Base-by-base conservation (phyloP, 2,113 vertebrate genomes). In the Bombycilla garrulus region DNA sequence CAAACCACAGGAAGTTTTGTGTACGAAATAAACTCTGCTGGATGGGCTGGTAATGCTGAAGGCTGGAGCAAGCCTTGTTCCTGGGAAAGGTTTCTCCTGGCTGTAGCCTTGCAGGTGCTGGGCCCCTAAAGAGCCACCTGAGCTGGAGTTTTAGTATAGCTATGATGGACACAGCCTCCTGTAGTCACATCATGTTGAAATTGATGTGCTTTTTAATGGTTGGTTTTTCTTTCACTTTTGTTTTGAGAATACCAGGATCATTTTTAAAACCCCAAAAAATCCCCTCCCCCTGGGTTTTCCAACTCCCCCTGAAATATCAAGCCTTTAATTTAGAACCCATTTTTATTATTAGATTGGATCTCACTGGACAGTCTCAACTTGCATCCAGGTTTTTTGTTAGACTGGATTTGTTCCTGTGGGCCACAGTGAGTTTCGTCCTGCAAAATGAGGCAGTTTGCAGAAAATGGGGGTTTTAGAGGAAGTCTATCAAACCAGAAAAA, bases 221-320 rank as follows among this genome's bases (percentile, higher is more conserved):
- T n/a, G 18, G 24, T 11, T 88, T 93, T 93, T 64, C 67, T 93
- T 95, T 93, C 88, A 66, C 71, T 95, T 92, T 88, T 78, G 72
- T 86, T 96, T 88, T 95, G 86, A 94, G 76, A 86, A 73, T 33
- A 50, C 16, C 58, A 29, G 36, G 53, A 42, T 61, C 2, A 3
- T 70, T 92, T 65, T 51, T 10, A 50, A 78, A 73, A 76, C 36
- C 36, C 18, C 0, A 10, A 88, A 86, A 87, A 81, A 6, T 11
- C 12, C 12, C 35, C 12, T 11, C 35, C 54, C 26, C 4, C 7
- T 2, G 35, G 38, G 15, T 81, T 95, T 94, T 92, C 54, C 82
- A 88, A 1, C 19, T 92, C 44, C 26, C 19, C 13, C 64, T 56
- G 35, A 83, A 88, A 65, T 13, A 58, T 45, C 47, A 83, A 74